Evolutionary conservation across 2,797 vertebrate genomes (phyloP), one percentile per base, ranked within the genome.

Genomic region (Eupleurogrammus muticus): DNA sequence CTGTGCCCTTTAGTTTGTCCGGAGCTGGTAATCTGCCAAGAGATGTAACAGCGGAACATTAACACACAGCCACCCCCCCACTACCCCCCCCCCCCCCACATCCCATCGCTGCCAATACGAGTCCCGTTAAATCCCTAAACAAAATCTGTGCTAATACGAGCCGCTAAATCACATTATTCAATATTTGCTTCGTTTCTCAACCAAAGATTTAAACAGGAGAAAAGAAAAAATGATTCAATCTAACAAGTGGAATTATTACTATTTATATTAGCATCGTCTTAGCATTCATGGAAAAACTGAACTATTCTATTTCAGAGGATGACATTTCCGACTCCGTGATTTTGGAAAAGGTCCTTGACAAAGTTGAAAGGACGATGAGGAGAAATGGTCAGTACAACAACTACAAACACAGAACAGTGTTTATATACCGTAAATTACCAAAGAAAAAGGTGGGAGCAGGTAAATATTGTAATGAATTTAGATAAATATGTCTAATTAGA

Each of bases 11-110:
- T 94, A 97, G 91, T 95, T 96, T 85, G 97, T 97, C 84, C 96
- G 94, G 78, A 97, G 94, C 77, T 98, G 96, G 92, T 98, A 98
- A 94, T 97, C 97, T 98, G 95, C 80, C 87, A 92, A 93, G 80
- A 84, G 77, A 92, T 47, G 75, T 63, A 87, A 84, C 82, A 90
- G 80, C 66, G 56, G 84, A 86, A 73, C 69, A 87, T 90, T 90
- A 90, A 81, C 73, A 65, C 75, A 63, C 74, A 36, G 73, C 66
- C 77, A 55, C 72, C 78, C 64, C 56, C 47, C 78, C 73, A 79
- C 73, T 61, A 46, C 75, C 80, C 53, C 67, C 65, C 62, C 50
- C n/a, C n/a, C n/a, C n/a, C 65, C 62, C 50, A 77, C 70, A 68
- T 86, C 61, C 55, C 80, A 89, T 82, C 73, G 81, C 57, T 71